These are phyloP conservation scores for Astropecten irregularis DNA, from an alignment of 53 echinoderm and acorn worm species.

Conservation along the genomic window DNA sequence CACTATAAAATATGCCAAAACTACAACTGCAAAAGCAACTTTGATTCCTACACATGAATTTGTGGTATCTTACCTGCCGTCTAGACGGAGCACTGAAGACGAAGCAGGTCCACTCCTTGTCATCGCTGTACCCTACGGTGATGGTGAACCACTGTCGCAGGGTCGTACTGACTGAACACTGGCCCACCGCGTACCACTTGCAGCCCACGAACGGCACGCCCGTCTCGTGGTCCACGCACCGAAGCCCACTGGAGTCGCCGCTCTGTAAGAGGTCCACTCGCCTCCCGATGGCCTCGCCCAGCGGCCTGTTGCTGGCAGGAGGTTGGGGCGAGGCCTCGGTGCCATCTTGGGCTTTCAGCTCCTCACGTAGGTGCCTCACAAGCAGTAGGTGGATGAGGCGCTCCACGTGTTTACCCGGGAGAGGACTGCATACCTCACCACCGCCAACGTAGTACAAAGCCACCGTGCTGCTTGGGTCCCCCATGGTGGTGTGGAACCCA, in stretches of 20 bases:
- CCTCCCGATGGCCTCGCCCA: conserved; percentile 47
- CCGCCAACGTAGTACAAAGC: conserved; percentile 55
- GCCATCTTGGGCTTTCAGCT: conserved; percentile 7
- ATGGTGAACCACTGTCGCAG: conserved; percentile 51
- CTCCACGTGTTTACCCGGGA: conserved; percentile 41
- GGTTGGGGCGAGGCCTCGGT: conserved; percentile 6
- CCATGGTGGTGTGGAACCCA: conserved; percentile 1
- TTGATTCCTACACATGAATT: no score
- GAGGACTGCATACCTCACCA: conserved; percentile 55
- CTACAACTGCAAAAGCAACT: no score
- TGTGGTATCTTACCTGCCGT: conserved; percentile 51
- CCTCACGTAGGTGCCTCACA: conserved; percentile 36
- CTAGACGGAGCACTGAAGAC: conserved; percentile 57
- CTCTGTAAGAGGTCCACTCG: conserved; percentile 47
- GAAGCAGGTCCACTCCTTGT: conserved; percentile 58
- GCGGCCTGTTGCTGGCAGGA: conserved; percentile 16
- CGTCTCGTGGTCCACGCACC: conserved; percentile 57
- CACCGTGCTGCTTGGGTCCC: conserved; percentile 27
- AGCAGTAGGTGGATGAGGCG: conserved; percentile 36
- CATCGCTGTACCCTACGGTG: conserved; percentile 52
- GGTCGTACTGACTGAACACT: conserved; percentile 45
- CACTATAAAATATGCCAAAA: no score
- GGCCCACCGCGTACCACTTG: conserved; percentile 59
- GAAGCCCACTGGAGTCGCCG: conserved; percentile 42
- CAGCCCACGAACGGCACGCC: conserved; percentile 49